These are phyloP conservation scores for Diplodus sargus DNA, from an alignment of 2,797 vertebrate genomes.

Conservation along the genomic window DNA sequence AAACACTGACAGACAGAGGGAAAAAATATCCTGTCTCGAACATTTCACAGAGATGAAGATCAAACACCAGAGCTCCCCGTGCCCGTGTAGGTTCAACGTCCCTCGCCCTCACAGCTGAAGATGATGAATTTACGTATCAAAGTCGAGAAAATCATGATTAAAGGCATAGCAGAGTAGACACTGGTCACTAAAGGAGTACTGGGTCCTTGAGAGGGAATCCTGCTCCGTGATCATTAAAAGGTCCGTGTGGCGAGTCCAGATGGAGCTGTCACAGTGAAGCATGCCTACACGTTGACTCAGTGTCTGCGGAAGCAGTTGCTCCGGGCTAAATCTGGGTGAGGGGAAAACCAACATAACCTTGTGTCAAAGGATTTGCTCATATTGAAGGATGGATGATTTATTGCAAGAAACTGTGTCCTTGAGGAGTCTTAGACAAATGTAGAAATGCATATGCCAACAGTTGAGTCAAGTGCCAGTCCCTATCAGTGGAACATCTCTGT, in stretches of 20 bases:
- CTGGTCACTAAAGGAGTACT: conserved; percentile 50
- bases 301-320: conserved; percentile 67
- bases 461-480: conserved; percentile 18
- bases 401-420: conserved; percentile 45
- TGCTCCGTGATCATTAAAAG: conserved; percentile 72
- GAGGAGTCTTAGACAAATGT: conserved; percentile 46
- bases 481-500: conserved; percentile 35
- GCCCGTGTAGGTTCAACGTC: conserved; percentile 49
- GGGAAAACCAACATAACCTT: conserved; percentile 67
- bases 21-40: conserved; percentile 42
- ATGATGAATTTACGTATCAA: conserved; percentile 50
- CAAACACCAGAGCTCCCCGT: conserved; percentile 46
- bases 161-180: conserved; percentile 51
- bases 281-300: conserved; percentile 61
- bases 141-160: conserved; percentile 41
- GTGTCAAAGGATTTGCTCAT: conserved; percentile 63
- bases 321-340: conserved; percentile 50
- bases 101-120: conserved; percentile 20
- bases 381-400: conserved; percentile 61
- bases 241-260: conserved; percentile 71
- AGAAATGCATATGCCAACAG: conserved; percentile 27
- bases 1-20: conserved; percentile 22
- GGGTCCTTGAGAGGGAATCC: conserved; percentile 69
- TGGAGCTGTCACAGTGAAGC: conserved; percentile 77
- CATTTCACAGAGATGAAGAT: conserved; percentile 67